Percentiles rank a stretch among this genome's conserved stretches.
These are phyloP conservation scores for Delichon dasypus DNA, from an alignment of 2,797 vertebrate species.

Conservation along the genomic window DNA sequence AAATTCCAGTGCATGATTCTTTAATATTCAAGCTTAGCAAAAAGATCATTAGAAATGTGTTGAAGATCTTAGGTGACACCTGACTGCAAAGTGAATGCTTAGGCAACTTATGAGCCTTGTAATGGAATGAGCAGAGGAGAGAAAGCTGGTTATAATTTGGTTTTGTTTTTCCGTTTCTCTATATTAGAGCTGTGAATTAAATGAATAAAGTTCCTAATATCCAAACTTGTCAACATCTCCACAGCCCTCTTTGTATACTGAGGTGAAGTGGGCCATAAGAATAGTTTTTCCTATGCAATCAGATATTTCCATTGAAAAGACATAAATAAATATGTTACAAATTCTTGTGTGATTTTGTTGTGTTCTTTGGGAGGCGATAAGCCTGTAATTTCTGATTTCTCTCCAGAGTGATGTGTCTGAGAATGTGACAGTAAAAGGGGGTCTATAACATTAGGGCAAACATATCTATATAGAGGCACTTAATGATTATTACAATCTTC, in stretches of 20 bases:
- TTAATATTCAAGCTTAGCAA: constrained; percentile 37
- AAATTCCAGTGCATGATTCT: background rate
- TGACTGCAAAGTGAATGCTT: constrained; percentile 7
- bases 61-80: constrained; percentile 4
- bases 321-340: background rate
- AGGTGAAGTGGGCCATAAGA: background rate
- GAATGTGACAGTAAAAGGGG: background rate
- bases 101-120: constrained; percentile 21
- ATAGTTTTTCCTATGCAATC: background rate
- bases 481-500: background rate
- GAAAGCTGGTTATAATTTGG: background rate
- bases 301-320: background rate
- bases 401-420: background rate
- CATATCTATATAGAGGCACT: background rate
- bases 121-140: background rate
- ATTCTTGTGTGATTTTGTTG: background rate
- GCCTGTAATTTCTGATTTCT: background rate
- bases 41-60: constrained; percentile 21
- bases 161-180: background rate
- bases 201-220: background rate
- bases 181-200: background rate
- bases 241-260: background rate
- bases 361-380: background rate
- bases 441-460: background rate
- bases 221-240: background rate